phyloP scores from a whole-genome alignment of 2,797 vertebrate species.

The Strix occidentalis region DNA sequence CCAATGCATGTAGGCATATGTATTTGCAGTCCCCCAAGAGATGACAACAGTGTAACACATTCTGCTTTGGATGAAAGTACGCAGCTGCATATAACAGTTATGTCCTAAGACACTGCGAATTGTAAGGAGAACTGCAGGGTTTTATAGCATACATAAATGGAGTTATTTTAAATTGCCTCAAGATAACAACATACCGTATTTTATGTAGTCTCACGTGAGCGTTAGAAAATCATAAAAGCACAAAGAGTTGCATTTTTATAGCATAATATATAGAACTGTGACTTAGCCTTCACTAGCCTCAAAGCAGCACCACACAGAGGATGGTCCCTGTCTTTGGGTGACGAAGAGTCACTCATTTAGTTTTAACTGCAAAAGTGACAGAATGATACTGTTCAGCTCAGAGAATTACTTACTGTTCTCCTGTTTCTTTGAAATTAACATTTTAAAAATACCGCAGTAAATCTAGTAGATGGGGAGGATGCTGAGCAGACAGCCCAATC shows the following conservation, averaged over 20 bases:
- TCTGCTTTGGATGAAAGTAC: background rate
- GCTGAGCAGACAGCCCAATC: background rate
- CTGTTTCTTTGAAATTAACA: background rate
- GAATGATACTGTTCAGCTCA: background rate
- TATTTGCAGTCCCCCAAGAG: background rate
- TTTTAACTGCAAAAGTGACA: background rate
- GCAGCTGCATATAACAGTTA: background rate
- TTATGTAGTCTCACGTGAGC: constrained; percentile 3
- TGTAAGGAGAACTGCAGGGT: background rate
- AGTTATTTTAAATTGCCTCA: background rate
- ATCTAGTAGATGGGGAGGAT: background rate
- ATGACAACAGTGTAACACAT: background rate
- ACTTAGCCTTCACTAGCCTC: background rate
- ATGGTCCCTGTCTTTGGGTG: background rate
- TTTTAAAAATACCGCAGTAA: background rate
- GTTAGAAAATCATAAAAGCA: constrained; percentile 16
- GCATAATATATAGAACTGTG: background rate
- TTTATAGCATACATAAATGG: background rate
- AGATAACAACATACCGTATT: background rate
- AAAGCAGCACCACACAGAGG: constrained; percentile 7
- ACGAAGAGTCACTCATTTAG: background rate
- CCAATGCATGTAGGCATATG: background rate
- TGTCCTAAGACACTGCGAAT: background rate
- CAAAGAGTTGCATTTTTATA: background rate
- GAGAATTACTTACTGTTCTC: background rate